A percentile compares a stretch with the other conserved stretches of the same genome.
phyloP scores from a whole-genome alignment of 2,113 vertebrate genomes.

The Rhinolophus sinicus region DNA sequence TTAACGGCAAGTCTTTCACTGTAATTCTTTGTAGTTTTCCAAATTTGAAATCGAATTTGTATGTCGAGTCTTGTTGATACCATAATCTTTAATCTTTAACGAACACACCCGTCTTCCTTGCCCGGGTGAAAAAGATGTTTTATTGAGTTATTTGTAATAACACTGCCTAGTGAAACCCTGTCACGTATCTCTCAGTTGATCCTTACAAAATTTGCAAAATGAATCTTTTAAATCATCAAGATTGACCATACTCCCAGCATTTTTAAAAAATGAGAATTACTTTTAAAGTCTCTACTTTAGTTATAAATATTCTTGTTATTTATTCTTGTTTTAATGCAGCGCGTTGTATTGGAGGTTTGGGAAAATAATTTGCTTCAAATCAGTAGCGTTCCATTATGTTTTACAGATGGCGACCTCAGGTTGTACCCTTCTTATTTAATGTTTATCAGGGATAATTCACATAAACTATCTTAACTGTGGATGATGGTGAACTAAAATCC shows the following conservation, averaged over 20 bases:
- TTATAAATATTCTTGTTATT: not conserved
- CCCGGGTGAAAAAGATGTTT: not conserved
- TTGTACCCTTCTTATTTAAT: not conserved
- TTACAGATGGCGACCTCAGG: not conserved
- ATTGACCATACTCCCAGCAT: not conserved
- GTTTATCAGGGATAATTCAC: not conserved
- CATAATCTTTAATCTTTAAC: not conserved
- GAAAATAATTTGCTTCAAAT: not conserved
- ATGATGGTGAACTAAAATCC: not conserved
- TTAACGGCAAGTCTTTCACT: not conserved
- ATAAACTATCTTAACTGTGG: not conserved
- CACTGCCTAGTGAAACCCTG: not conserved
- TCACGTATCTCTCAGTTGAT: accelerated
- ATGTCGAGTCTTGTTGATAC: not conserved
- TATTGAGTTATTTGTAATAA: not conserved
- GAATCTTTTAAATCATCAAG: not conserved
- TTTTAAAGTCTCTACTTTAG: not conserved
- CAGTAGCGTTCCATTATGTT: not conserved
- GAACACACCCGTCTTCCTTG: not conserved
- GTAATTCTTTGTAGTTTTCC: not conserved
- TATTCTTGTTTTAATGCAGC: not conserved
- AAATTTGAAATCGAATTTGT: not conserved
- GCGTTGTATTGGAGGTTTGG: not conserved
- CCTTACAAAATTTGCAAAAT: not conserved
- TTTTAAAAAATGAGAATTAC: not conserved